Percentiles rank a stretch among this genome's conserved stretches.
These are phyloP conservation scores for Gulo gulo DNA, from an alignment of 2,113 vertebrate genomes.

Conservation along the genomic window DNA sequence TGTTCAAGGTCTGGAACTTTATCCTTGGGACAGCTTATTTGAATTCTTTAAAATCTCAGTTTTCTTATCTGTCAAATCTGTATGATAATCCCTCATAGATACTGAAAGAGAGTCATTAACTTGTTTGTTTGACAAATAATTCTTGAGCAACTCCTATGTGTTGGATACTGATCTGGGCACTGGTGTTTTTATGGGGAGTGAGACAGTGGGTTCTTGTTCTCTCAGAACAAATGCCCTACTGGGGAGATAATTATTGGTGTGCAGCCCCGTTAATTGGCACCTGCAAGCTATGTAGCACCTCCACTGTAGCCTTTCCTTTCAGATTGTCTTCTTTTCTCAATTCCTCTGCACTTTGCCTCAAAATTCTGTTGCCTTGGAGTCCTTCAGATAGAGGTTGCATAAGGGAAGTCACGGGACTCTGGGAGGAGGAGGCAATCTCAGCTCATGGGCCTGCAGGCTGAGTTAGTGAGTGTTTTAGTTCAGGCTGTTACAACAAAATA, in stretches of 20 bases:
- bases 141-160: background rate
- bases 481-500: background rate
- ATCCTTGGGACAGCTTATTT: background rate
- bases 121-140: background rate
- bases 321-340: background rate
- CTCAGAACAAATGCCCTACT: background rate
- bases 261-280: background rate
- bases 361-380: background rate
- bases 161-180: background rate
- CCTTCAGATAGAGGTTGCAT: background rate
- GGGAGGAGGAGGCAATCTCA: background rate
- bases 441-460: background rate
- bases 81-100: background rate
- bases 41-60: background rate
- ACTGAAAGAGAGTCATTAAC: background rate
- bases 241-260: background rate
- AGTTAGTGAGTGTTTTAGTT: background rate
- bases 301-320: background rate
- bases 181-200: background rate
- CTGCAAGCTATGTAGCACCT: background rate
- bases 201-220: background rate
- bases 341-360: background rate
- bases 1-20: background rate
- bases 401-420: background rate
- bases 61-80: background rate